Evolutionary conservation across 2,113 vertebrate species (phyloP).

Genomic region (Urocolius indicus): DNA sequence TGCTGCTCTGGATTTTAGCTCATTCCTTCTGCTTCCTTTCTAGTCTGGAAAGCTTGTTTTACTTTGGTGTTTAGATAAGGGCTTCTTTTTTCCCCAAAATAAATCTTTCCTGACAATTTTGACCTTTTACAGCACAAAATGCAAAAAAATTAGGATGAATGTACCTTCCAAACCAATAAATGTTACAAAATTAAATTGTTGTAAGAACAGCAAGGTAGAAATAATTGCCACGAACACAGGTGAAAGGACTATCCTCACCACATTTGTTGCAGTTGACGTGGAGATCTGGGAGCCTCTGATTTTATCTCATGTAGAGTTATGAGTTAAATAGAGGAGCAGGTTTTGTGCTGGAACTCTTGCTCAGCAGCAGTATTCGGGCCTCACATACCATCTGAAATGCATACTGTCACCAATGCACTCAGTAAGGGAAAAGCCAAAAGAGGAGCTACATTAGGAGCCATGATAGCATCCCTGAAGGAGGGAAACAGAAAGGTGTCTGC

Average conservation of each 20-base stretch:
- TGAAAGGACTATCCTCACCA: background rate
- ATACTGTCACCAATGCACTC: background rate
- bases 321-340: background rate
- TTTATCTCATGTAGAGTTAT: rapidly evolving
- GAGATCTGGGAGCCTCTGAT: background rate
- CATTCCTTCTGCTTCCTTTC: background rate
- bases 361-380: background rate
- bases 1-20: background rate
- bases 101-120: constrained; percentile 63
- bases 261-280: background rate
- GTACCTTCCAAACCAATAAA: constrained; percentile 40
- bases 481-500: background rate
- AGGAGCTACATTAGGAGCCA: rapidly evolving
- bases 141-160: constrained; percentile 9
- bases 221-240: background rate
- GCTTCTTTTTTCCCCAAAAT: background rate
- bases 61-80: background rate
- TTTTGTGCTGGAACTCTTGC: background rate
- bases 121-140: constrained; percentile 62
- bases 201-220: background rate
- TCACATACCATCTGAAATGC: background rate
- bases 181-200: constrained; percentile 15
- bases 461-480: background rate
- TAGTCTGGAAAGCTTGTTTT: background rate
- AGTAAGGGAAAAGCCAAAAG: background rate